Evolutionary conservation across 2,888 invertebrate species (phyloP), one percentile per base, ranked within the genome.

Genomic region (Hydrotaea diabolus): DNA sequence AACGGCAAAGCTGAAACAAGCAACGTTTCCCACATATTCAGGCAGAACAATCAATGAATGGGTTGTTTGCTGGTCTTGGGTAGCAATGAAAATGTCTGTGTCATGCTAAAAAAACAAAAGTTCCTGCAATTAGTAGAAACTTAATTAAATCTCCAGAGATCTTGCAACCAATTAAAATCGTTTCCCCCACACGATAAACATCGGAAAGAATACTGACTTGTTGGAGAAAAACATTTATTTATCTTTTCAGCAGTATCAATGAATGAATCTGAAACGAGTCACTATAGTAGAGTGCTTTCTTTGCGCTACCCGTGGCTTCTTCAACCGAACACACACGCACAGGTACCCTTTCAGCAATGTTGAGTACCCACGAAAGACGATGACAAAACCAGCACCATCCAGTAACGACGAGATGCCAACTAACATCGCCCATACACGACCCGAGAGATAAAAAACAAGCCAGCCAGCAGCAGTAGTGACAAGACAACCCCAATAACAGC

Each of bases 91-190:
- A 13, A n/a, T n/a, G 39, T 39, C 39, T 39, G 39, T 11, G 39
- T 39, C 39, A 39, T 8, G 39, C 13, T 8, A 39, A 31, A 2
- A 31, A 4, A 31, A 31, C 49, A 49, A 49, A 0, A 15, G n/a
- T 49, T 49, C 0, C 49, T n/a, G 15, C 49, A 49, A 64, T 26
- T 17, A 75, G 62, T 64, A 49, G 43, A 62, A 64, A 62, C 36
- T 64, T 75, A 75, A 75, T 75, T 75, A 55, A 75, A 75, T 31
- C 46, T 19, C 31, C 43, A 26, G 19, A 62, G 74, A 75, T 31
- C 23, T 49, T 49, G 17, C 53, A 21, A 66, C 43, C 59, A 74
- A 59, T 74, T 46, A 74, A 59, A 55, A 13, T 53, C 8, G 17
- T 4, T 17, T 53, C 15, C 43, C 49, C n/a, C 49, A 49, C 15